Conservation (phyloP, 2,797 vertebrate species). For the Trachops cirrhosus region DNA sequence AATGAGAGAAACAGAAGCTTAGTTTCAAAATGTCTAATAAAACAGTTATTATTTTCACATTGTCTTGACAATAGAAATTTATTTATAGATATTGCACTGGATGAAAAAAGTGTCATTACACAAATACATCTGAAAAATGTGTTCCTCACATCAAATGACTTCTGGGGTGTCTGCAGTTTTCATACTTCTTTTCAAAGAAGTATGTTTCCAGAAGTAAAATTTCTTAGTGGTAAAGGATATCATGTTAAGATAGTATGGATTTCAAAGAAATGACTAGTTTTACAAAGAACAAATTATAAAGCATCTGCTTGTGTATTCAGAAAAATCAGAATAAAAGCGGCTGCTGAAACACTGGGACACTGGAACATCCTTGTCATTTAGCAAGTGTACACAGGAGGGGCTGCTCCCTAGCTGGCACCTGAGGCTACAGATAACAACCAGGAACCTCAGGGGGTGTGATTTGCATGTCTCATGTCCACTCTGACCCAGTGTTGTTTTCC, state of each 20-base stretch:
- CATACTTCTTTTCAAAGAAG: not conserved
- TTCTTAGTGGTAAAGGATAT: not conserved
- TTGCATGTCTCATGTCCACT: no score
- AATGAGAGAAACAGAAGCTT: conserved; percentile 45
- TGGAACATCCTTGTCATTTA: not conserved
- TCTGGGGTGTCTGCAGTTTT: not conserved
- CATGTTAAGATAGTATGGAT: not conserved
- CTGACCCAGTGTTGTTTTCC: not conserved
- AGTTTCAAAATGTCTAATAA: conserved; percentile 46
- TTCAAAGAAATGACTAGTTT: not conserved
- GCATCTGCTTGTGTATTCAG: not conserved
- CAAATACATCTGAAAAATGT: conserved; percentile 40
- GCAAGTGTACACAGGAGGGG: accelerated
- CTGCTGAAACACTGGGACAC: not conserved
- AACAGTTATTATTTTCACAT: conserved; percentile 62
- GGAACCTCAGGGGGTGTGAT: not conserved
- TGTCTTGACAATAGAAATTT: conserved; percentile 50
- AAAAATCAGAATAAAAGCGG: not conserved
- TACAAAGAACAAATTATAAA: not conserved
- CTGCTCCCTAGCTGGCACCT: not conserved
- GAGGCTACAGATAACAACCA: not conserved
- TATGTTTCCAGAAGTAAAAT: conserved; percentile 5
- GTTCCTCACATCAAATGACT: conserved; percentile 52
- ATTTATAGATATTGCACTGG: conserved; percentile 51
- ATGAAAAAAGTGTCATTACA: conserved; percentile 44